Conservation (phyloP, 2,113 vertebrate species). For the Leptosomus discolor region DNA sequence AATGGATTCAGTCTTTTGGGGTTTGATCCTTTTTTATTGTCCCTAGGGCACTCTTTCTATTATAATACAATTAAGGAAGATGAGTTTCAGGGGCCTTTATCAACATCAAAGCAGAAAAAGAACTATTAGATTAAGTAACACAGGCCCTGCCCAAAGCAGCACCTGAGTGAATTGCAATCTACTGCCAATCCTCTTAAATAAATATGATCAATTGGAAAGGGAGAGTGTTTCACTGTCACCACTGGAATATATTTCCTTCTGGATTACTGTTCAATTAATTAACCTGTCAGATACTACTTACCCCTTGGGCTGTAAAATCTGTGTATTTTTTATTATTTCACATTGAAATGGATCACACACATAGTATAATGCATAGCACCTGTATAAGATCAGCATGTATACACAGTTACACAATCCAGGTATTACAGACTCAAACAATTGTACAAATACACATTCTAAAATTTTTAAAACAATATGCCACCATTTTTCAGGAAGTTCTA, state of each 20-base stretch:
- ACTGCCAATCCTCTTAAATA: conserved; percentile 28
- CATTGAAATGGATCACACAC: neutral
- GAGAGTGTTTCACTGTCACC: neutral
- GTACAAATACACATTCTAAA: neutral
- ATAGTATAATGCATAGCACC: neutral
- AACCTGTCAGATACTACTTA: neutral
- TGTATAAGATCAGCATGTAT: neutral
- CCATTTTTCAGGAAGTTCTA: neutral
- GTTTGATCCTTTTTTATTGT: neutral
- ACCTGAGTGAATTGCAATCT: conserved; percentile 33
- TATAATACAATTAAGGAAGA: conserved; percentile 34
- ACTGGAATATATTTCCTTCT: conserved; percentile 3
- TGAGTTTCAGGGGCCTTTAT: conserved; percentile 15
- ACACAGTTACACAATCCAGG: neutral
- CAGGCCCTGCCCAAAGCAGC: neutral
- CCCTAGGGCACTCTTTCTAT: neutral
- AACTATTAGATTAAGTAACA: conserved; percentile 34
- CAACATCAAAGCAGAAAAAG: neutral
- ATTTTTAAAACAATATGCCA: neutral
- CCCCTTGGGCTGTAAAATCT: neutral
- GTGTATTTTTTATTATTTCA: neutral
- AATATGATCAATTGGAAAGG: conserved; percentile 40
- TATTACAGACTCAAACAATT: neutral
- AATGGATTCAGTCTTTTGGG: neutral
- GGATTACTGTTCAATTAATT: conserved; percentile 48